Conservation (phyloP, 2,888 invertebrate genomes). For the Temnothorax unifasciatus region DNA sequence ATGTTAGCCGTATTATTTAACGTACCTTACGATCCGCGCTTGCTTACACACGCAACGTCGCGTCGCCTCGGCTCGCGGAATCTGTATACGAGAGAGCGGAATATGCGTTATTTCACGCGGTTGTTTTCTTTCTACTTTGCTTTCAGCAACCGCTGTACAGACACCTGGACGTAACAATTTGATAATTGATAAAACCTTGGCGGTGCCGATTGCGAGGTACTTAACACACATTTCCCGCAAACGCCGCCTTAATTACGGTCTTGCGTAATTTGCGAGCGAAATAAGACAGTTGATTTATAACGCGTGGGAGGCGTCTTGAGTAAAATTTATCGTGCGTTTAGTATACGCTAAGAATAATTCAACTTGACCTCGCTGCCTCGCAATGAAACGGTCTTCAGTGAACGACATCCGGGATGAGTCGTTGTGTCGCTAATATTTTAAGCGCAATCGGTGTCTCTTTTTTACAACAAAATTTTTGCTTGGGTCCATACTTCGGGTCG, state of each 20-base stretch:
- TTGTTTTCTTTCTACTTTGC: neutral
- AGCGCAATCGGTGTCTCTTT: neutral
- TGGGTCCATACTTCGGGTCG: slow-evolving; percentile 7
- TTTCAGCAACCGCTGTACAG: neutral
- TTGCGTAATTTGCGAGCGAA: slow-evolving; percentile 35
- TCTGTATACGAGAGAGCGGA: neutral
- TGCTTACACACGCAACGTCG: neutral
- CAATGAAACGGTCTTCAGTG: neutral
- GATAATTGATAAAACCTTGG: slow-evolving; percentile 47
- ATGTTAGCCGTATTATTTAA: slow-evolving; percentile 1
- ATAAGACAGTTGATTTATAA: slow-evolving; percentile 45
- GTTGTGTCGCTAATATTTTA: neutral
- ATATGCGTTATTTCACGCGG: neutral
- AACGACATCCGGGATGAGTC: neutral
- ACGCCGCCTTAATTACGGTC: slow-evolving; percentile 14
- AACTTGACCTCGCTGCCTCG: slow-evolving; percentile 14
- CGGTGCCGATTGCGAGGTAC: neutral
- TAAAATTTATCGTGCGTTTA: slow-evolving; percentile 33
- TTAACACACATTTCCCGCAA: slow-evolving; percentile 30
- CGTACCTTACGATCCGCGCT: neutral
- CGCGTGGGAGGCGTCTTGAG: slow-evolving; percentile 3
- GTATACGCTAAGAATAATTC: slow-evolving; percentile 2
- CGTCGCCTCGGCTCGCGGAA: neutral
- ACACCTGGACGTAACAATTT: neutral
- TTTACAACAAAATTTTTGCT: neutral